Base-by-base conservation (phyloP, 92 coral and sea anemone species). In the Metridium senile region DNA sequence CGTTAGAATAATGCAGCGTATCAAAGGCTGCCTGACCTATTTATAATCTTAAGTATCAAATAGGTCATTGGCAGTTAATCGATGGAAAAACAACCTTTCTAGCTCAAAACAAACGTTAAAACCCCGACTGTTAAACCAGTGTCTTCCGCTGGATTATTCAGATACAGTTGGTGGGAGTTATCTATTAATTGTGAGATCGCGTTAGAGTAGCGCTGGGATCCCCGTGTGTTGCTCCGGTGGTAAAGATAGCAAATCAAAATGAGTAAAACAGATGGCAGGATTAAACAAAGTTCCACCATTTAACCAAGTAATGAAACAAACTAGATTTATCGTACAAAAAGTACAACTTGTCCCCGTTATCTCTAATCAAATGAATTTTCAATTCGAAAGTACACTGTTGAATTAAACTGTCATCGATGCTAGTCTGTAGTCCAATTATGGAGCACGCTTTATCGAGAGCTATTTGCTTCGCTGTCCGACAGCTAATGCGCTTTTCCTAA, bases 181-280 rank as follows among this genome's bases (percentile, higher is more conserved):
- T n/a, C 43, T 28, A 28, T 63, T 27, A 20, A 54, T 63, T 6
- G 1, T 0, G 21, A 1, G 69, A 63, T 63, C 9, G 65, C 2
- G 65, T 21, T 59, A 7, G n/a, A 59, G 31, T 1, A 26, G 65
- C 29, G 49, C 27, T 16, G 23, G 17, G 34, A 18, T 21, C 67
- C 10, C 34, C 26, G 78, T 73, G 33, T 73, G 78, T 56, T 46
- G 52, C n/a, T 58, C 22, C 34, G 31, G 78, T 54, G 68, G 78
- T 73, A 57, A 33, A 53, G 66, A 58, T 33, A 57, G 67, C 64
- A 53, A 34, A 63, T 58, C 78, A 57, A 57, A 73, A 73, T 73
- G 19, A 52, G 9, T 43, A 16, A 57, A 22, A 26, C 78, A 73
- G 78, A 35, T 73, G 78, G 29, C 28, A 17, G 45, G 21, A 25